Percentiles rank a stretch among this genome's conserved stretches.
These are phyloP conservation scores for Invenusta paracnida DNA, from an alignment of 2,888 invertebrate genomes.

Conservation along the genomic window DNA sequence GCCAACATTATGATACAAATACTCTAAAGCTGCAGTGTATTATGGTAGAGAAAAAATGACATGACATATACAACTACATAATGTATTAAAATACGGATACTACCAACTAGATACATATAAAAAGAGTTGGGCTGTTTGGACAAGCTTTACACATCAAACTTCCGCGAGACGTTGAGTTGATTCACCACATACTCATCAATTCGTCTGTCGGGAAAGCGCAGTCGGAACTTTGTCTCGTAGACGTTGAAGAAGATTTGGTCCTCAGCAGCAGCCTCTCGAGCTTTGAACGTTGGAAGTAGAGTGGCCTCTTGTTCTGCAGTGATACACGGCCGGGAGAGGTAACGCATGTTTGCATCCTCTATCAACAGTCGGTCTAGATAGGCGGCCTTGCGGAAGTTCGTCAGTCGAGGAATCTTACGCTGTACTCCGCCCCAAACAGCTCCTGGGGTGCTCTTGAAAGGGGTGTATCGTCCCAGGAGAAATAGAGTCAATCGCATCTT, in stretches of 20 bases:
- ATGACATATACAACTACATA: too few species aligned
- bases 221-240: constrained; percentile 30
- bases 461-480: constrained; percentile 33
- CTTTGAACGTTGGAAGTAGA: background rate
- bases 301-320: constrained; percentile 32
- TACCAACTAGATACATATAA: too few species aligned
- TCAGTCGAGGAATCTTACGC: constrained; percentile 40
- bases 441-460: constrained; percentile 37
- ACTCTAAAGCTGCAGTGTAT: too few species aligned
- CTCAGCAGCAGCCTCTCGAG: background rate
- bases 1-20: too few species aligned
- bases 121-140: too few species aligned
- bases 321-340: constrained; percentile 34
- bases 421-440: constrained; percentile 42
- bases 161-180: background rate
- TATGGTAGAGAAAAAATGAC: too few species aligned
- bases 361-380: constrained; percentile 35
- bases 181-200: background rate
- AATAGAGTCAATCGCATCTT: background rate
- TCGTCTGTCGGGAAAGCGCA: constrained; percentile 30
- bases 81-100: too few species aligned
- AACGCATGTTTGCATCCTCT: background rate
- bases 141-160: background rate
- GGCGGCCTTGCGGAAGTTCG: constrained; percentile 38
- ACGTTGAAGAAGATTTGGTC: constrained; percentile 30